Evolutionary conservation across 1,140 invertebrate genomes (phyloP), one percentile per base, ranked within the genome.

Genomic region (Drosophila auraria): DNA sequence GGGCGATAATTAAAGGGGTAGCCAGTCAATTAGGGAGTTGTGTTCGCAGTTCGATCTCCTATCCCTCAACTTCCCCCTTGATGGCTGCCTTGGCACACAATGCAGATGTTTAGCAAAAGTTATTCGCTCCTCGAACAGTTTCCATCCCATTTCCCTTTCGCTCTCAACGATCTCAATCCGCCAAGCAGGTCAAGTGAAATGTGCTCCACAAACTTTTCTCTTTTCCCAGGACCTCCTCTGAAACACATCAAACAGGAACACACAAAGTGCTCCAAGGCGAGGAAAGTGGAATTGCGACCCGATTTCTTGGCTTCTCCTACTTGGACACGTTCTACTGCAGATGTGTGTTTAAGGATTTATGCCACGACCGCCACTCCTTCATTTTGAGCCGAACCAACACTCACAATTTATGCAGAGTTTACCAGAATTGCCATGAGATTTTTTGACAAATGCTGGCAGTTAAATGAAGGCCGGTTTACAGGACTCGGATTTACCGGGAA

Each of bases 181-280:
- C 30, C 61, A 80, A 83, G 62, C 76, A 77, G 81, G 81, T 83
- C 81, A 83, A 83, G 81, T 72, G 76, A 83, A 71, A 83, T 69
- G 73, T 53, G 80, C 76, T 79, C 65, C 60, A 72, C 42, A 83
- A 83, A 75, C 72, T 83, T 83, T 74, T 59, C 75, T 38, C 12
- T 23, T 45, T 62, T 38, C 30, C 38, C 38, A 44, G 47, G 11
- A 66, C 47, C 47, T 27, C 15, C 15, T n/a, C n/a, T n/a, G n/a
- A 66, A 65, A 50, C 42, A 40, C 53, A 57, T 68, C 53, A 59
- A 59, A 44, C 25, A 33, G 59, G 36, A 69, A 44, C 59, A 57
- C 59, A 68, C 80, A 78, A 83, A 64, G 78, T 70, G 78, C 81
- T 83, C 27, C 44, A n/a, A 60, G 56, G 58, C 62, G 14, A 50